Base-by-base conservation (phyloP, 2,113 vertebrate species). In the Trochalopteron elliotii region DNA sequence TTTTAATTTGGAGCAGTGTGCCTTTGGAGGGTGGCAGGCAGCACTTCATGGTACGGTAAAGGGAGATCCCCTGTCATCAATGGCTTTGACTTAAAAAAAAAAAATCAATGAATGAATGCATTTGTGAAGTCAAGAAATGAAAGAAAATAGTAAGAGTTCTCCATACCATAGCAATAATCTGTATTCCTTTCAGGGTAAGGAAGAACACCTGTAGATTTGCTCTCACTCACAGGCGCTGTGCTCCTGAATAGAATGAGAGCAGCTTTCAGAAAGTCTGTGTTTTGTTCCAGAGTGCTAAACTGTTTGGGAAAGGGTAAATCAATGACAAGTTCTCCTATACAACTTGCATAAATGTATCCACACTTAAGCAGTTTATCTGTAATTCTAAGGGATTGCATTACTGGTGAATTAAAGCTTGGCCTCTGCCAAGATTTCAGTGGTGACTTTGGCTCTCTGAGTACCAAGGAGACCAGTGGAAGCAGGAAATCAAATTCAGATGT, bases 361-460 rank as follows among this genome's bases (percentile, higher is more conserved):
- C 61, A 49, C 57, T 81, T 81, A 56, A 59, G 65, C 37, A 87
- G 44, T 77, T 92, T 82, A 72, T 94, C 57, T 89, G 49, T 88
- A 89, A 72, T 95, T 95, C 44, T 79, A 91, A 87, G 20, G 20
- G 40, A 9, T 50, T 75, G 28, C 21, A 50, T 79, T 91, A 79
- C 65, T 82, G 77, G 68, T 72, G 22, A 92, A 94, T 94, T 89
- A 84, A 79, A 81, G 59, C 42, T 53, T 75, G 65, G 72, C 40
- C 65, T 87, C 87, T 95, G 93, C 77, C 80, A 95, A 87, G 77
- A 74, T 83, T 93, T 70, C 76, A 28, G 45, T 86, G 45, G 33
- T 92, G 94, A 81, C 74, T 87, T 94, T 95, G 91, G 37, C 57
- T 84, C 25, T 67, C 24, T 56, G 65, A 67, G 40, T 37, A 23